Evolutionary conservation across 2,888 invertebrate species (phyloP), one percentile per base, ranked within the genome.

Genomic region (Apamea epomidion): DNA sequence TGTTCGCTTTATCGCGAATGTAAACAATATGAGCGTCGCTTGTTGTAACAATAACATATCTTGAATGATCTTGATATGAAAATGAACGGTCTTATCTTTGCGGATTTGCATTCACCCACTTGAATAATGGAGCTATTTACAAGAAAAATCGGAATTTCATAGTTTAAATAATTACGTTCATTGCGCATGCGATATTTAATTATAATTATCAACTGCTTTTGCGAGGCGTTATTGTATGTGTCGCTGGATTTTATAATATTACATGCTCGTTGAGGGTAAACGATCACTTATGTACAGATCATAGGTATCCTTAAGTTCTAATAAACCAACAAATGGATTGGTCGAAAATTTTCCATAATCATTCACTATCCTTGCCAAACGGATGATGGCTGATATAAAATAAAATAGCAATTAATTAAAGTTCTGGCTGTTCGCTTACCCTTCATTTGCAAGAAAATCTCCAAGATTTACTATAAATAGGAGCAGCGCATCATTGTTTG

Each of bases 401-500:
- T n/a, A 21, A 84, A 67, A 60, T 42, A 42, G 18, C 48, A 78
- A 84, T 67, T 80, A 85, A 69, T 81, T 64, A 80, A 48, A 67
- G 32, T 69, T 86, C 51, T 69, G 60, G 45, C 54, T 67, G 45
- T 32, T 72, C 32, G 48, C 73, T 68, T 48, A 76, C 54, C 58
- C 74, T 67, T 69, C 51, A 74, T 77, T 75, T 86, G 71, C 75
- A 70, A n/a, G 64, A 75, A 81, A 74, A 71, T 73, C 64, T 74
- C 29, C 42, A 60, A 77, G 64, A 78, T 78, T 67, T 62, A 81
- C 74, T 89, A 91, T 80, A 84, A 87, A 88, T 90, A 90, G 81
- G 29, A 64, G 69, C 67, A 83, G 74, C 90, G 89, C 91, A 90
- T 90, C 90, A 87, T 90, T 92, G 91, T 92, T 91, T 92, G 89